Base-by-base conservation (phyloP, 1,140 invertebrate genomes). In the Delia radicum region DNA sequence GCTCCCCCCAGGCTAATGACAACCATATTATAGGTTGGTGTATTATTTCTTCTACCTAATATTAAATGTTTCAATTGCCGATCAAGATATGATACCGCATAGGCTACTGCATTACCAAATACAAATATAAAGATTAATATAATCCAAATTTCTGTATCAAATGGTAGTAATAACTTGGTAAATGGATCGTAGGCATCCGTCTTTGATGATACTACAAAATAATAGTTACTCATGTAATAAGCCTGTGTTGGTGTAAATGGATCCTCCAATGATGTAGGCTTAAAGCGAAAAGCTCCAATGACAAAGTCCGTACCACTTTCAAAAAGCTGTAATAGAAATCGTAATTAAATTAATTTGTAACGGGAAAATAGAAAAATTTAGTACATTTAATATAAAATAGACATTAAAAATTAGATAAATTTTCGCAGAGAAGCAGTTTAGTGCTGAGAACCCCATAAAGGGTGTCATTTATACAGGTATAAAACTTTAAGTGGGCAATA, bases 121-220 rank as follows among this genome's bases (percentile, higher is more conserved):
- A 74, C n/a, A 10, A 81, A 37, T 0, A 79, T 77, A 42, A 77
- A 3, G 0, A 76, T 75, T 26, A 82, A 77, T 7, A 72, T 73
- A 4, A 61, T 31, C 82, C 82, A 84, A 62, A 84, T 71, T 2
- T 74, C 24, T 0, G 76, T 78, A 33, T 74, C 46, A 26, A 84
- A 84, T 28, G 82, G 82, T 24, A 84, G 80, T 15, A 83, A 76
- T 26, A 84, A 74, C 42, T 84, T 84, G 31, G 79, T 79, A 71
- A 84, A 84, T 15, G 82, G 76, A 18, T 80, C 82, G 29, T 84
- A 84, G 12, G 81, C 78, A n/a, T 76, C 77, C 27, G 81, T 74
- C 72, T 84, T 82, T 3, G 82, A 83, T 6, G 81, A 79, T 65
- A 84, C 18, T 77, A 84, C 81, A 1, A 84, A 84, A 74, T 81